These are phyloP conservation scores for Callyntrura guangdongensis DNA, from an alignment of 2,888 invertebrate genomes.

Conservation along the genomic window DNA sequence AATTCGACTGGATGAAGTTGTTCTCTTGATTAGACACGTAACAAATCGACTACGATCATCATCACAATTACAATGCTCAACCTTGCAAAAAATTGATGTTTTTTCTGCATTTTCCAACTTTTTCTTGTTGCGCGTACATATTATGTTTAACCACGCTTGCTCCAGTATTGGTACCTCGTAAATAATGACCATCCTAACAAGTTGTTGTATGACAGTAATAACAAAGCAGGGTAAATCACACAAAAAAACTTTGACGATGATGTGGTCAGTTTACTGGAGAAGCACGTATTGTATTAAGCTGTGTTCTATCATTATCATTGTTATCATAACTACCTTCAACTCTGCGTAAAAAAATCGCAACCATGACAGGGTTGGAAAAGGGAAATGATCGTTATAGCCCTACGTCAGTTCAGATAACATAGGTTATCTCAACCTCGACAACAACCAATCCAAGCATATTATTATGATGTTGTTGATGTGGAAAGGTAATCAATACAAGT, in stretches of 20 bases:
- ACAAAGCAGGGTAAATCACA: background rate
- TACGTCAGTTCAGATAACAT: no score
- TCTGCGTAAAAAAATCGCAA: background rate
- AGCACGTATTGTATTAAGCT: conserved; percentile 45
- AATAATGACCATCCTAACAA: conserved; percentile 7
- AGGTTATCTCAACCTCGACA: no score
- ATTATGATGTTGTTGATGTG: no score
- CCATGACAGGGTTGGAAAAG: background rate
- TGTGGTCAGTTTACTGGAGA: conserved; percentile 4
- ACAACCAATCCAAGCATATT: no score
- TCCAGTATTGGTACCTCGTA: conserved; percentile 2
- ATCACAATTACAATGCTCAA: background rate
- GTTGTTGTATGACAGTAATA: background rate
- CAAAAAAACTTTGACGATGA: background rate
- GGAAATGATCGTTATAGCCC: no score
- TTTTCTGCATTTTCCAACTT: background rate
- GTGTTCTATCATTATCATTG: background rate
- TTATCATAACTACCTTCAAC: no score
- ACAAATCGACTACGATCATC: background rate
- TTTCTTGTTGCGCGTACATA: background rate
- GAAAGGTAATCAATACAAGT: no score
- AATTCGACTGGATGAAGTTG: background rate
- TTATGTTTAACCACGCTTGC: background rate
- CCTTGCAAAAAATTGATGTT: background rate
- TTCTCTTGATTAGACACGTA: background rate